Evolutionary conservation across 2,797 vertebrate genomes (phyloP).

Genomic region (Lateolabrax maculatus): DNA sequence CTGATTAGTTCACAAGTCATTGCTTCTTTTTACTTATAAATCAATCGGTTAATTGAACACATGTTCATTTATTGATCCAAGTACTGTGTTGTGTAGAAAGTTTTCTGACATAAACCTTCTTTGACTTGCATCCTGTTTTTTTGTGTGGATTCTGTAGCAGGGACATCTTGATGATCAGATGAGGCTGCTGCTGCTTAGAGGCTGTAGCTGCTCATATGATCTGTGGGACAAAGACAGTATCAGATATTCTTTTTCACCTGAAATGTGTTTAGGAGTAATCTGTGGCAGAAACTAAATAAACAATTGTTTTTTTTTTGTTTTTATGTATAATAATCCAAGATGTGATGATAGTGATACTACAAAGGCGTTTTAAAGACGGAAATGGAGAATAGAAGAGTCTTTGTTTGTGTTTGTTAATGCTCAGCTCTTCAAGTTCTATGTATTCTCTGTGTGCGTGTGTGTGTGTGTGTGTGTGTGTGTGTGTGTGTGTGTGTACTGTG

Average conservation of each 20-base stretch:
- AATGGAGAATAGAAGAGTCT: slow-evolving; percentile 47
- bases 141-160: background rate
- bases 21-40: slow-evolving; percentile 52
- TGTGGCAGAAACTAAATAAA: too few relatives aligned
- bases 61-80: slow-evolving; percentile 44
- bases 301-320: background rate
- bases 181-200: background rate
- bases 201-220: slow-evolving; percentile 21
- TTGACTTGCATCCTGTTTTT: background rate
- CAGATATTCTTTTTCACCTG: background rate
- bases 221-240: background rate
- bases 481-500: slow-evolving; percentile 70
- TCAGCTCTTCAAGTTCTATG: slow-evolving; percentile 11
- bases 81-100: slow-evolving; percentile 14
- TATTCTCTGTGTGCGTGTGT: slow-evolving; percentile 22
- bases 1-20: slow-evolving; percentile 51
- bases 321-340: slow-evolving; percentile 8
- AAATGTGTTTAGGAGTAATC: slow-evolving; percentile 9
- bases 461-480: slow-evolving; percentile 41
- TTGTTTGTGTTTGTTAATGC: slow-evolving; percentile 48
- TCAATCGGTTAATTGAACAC: slow-evolving; percentile 50
- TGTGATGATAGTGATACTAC: slow-evolving; percentile 17
- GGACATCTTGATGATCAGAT: background rate
- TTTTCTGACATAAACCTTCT: background rate
- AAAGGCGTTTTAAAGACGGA: slow-evolving; percentile 6